phyloP scores from a whole-genome alignment of 2,113 vertebrate species.

The Misgurnus mizolepis region DNA sequence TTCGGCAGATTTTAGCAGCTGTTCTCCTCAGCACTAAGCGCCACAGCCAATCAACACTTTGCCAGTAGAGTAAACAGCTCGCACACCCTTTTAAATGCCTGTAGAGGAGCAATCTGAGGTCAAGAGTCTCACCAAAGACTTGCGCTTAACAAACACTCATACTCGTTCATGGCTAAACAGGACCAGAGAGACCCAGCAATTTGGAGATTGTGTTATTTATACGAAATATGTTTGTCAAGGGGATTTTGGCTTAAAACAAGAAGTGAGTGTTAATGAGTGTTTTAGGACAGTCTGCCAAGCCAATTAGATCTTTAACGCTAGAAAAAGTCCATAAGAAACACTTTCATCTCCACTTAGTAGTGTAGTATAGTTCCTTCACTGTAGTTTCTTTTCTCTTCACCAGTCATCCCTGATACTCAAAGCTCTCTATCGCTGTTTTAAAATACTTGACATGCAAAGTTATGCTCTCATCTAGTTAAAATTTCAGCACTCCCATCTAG shows the following conservation, averaged over 20 bases:
- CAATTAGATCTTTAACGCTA: not conserved
- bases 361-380: too few relatives aligned
- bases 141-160: not conserved
- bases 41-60: constrained; percentile 68
- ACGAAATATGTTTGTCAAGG: too few relatives aligned
- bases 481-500: constrained; percentile 60
- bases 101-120: constrained; percentile 55
- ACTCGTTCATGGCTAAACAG: not conserved
- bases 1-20: constrained; percentile 60
- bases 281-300: constrained; percentile 27
- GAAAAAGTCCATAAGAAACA: too few relatives aligned
- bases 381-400: not conserved
- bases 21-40: constrained; percentile 54
- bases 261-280: constrained; percentile 34
- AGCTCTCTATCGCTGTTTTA: constrained; percentile 2
- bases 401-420: constrained; percentile 23
- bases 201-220: not conserved
- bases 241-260: constrained; percentile 13
- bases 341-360: too few relatives aligned
- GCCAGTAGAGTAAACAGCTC: constrained; percentile 65
- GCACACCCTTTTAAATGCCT: not conserved
- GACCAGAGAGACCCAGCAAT: not conserved
- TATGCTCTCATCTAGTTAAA: constrained; percentile 67
- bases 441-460: constrained; percentile 66
- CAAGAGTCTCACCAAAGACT: constrained; percentile 47